Base-by-base conservation (phyloP, 2,888 invertebrate genomes). In the Anaspis maculata region DNA sequence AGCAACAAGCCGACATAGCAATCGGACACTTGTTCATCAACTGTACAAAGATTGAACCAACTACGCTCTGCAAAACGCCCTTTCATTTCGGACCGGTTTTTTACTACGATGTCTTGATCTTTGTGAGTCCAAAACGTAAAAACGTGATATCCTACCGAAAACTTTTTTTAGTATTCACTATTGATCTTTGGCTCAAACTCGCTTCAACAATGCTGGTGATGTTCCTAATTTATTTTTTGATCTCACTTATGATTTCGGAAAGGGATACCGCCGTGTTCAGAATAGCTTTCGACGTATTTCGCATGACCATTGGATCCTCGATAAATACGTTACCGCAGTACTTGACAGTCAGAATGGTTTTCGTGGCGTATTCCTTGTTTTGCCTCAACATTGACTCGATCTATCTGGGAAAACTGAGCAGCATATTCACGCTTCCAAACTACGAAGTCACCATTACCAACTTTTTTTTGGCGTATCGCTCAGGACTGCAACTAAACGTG, bases 21-120 rank as follows among this genome's bases (percentile, higher is more conserved):
- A n/a, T n/a, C n/a, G n/a, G n/a, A n/a, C 48, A 38, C 22, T 34
- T 50, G 7, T 44, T 41, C 10, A 50, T 48, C 40, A 47, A 48
- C 13, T 19, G n/a, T n/a, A n/a, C n/a, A n/a, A n/a, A n/a, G n/a
- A n/a, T n/a, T n/a, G n/a, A n/a, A n/a, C n/a, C n/a, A n/a, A n/a
- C n/a, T 5, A 9, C 19, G 19, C 5, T 19, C 5, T 19, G 5
- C 19, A 19, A 19, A 9, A 9, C 19, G 19, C 5, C 9, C 19
- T 5, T 19, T 12, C 16, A 39, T 29, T 43, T 41, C 15, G 50
- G 50, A 2, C 41, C 45, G 2, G 26, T 45, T 24, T 15, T 49
- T 4, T 44, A 40, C 15, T 32, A 41, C 2, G 49, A 48, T 14
- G 15, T 26, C 14, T 13, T 43, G 2, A 14, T 32, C 15, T 33